phyloP scores from a whole-genome alignment of 2,797 vertebrate genomes.

The Spheniscus humboldti region DNA sequence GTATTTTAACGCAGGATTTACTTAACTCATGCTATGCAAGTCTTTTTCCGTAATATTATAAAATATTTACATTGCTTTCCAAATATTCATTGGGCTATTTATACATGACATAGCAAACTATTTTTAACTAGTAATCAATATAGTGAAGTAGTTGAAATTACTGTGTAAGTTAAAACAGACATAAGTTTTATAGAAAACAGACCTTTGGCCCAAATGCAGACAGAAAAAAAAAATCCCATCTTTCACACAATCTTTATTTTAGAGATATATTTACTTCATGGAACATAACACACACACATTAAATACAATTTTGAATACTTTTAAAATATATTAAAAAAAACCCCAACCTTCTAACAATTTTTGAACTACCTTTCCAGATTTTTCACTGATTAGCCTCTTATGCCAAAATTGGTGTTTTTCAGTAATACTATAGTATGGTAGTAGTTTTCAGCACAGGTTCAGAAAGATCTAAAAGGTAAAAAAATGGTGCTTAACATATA shows the following conservation, averaged over 20 bases:
- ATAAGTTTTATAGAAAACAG: conserved; percentile 65
- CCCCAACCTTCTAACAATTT: not conserved
- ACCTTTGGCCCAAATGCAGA: conserved; percentile 33
- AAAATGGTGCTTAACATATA: not conserved
- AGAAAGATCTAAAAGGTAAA: not conserved
- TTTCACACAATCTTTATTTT: conserved; percentile 56
- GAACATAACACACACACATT: conserved; percentile 20
- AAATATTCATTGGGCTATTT: not conserved
- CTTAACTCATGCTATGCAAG: not conserved
- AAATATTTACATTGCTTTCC: not conserved
- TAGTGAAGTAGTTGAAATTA: conserved; percentile 45
- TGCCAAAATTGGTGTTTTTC: not conserved
- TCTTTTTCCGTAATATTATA: not conserved
- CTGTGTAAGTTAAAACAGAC: conserved; percentile 64
- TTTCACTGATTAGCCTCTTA: not conserved
- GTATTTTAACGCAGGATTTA: not conserved
- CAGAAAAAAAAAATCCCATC: not conserved
- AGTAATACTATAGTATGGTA: not conserved
- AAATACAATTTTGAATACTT: not conserved
- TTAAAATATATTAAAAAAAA: not conserved
- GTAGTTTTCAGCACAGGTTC: not conserved
- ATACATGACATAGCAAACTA: not conserved
- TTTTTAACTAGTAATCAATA: conserved; percentile 46
- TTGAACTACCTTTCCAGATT: not conserved
- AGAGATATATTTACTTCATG: conserved; percentile 25